Evolutionary conservation across 1,140 invertebrate species (phyloP), one percentile per base, ranked within the genome.

Genomic region (Magallana angulata): DNA sequence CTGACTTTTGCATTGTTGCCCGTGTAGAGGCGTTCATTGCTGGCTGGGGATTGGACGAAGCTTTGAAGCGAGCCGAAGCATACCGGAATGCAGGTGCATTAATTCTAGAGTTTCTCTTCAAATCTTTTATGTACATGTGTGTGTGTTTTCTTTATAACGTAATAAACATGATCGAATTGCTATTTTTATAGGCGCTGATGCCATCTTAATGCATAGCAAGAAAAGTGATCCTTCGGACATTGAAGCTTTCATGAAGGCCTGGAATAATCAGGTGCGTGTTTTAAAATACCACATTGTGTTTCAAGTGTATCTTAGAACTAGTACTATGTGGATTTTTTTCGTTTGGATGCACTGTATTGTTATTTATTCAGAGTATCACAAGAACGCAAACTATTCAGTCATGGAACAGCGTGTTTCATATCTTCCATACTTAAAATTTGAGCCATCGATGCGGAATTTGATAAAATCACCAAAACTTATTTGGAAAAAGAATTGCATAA

Each of bases 151-250:
- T 5, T 64, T 64, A 64, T 48, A 5, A 48, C 5, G 5, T 48
- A 48, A 5, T 48, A 48, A 48, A 48, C 36, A 5, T 48, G 36
- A 48, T 48, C 5, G 5, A 48, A n/a, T 4, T 57, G 81, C 11
- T 82, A 14, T 82, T 14, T 89, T 88, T 48, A 71, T 48, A 94
- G 94, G 95, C 57, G 95, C 95, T 62, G 95, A 95, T 90, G 95
- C 95, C 24, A 94, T 95, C 85, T 91, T 95, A 60, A 95, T 95
- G 92, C 95, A 95, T 88, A 95, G 95, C 88, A 95, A 95, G 87
- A 94, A 94, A 88, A 93, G 91, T 82, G 94, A 95, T 90, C 93
- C 95, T 0, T 94, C 93, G 9, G 94, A 95, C 80, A 95, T 95
- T 87, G 94, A 95, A 89, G 92, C 92, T 7, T 95, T 95, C 89